phyloP scores from a whole-genome alignment of 2,113 vertebrate genomes.

The Limanda limanda region DNA sequence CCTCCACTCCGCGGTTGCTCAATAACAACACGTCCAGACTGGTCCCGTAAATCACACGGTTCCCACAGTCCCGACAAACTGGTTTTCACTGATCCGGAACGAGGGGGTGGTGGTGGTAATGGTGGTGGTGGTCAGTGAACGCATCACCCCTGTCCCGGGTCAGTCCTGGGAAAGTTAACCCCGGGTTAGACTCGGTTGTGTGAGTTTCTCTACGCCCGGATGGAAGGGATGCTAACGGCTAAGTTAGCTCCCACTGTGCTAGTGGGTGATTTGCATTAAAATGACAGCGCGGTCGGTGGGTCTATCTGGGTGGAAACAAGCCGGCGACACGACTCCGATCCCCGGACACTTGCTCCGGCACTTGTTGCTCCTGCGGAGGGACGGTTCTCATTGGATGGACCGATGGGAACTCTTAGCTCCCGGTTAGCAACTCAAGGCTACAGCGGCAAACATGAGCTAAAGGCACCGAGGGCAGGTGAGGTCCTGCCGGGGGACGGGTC shows the following conservation, averaged over 20 bases:
- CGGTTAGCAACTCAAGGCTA: slow-evolving; percentile 27
- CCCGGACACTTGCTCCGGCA: neutral
- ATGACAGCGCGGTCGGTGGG: neutral
- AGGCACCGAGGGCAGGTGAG: neutral
- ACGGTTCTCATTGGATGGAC: neutral
- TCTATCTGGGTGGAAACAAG: too few species aligned
- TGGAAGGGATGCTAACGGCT: slow-evolving; percentile 22
- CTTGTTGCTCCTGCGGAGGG: neutral
- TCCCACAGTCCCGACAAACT: neutral
- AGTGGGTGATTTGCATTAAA: neutral
- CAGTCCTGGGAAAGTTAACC: neutral
- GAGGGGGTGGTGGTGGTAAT: too few species aligned
- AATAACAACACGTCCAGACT: slow-evolving; percentile 24
- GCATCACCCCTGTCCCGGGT: neutral
- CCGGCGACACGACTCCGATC: too few species aligned
- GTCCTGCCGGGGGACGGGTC: too few species aligned
- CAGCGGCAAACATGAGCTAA: slow-evolving; percentile 21
- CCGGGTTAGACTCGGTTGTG: neutral
- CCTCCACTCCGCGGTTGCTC: slow-evolving; percentile 13
- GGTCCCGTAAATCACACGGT: neutral
- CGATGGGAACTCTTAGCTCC: neutral
- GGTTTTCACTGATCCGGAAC: neutral
- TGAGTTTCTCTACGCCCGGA: neutral
- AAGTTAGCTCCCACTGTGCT: neutral
- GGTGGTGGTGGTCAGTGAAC: neutral